phyloP scores from a whole-genome alignment of 2,113 vertebrate species.

The Struthio camelus region DNA sequence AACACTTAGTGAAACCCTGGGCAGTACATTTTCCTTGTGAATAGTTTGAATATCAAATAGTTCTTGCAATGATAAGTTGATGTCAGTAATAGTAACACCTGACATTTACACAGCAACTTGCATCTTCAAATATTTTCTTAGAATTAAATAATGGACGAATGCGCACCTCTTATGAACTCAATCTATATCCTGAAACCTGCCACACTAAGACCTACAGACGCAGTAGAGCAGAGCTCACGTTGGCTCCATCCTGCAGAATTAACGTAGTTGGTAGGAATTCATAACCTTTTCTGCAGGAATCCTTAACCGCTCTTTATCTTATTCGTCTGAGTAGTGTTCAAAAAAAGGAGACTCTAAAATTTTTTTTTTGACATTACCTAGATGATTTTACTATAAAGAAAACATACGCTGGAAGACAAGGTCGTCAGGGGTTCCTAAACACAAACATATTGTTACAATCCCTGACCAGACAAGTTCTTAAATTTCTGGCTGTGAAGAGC shows the following conservation, averaged over 20 bases:
- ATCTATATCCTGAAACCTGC: not conserved
- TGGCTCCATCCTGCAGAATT: not conserved
- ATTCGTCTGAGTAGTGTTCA: not conserved
- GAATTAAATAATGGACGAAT: not conserved
- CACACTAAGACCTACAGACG: not conserved
- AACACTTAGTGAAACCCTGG: not conserved
- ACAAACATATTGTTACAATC: not conserved
- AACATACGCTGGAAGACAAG: not conserved
- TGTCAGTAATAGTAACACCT: constrained; percentile 4
- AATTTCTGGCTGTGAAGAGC: not conserved
- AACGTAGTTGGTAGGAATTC: not conserved
- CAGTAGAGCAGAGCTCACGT: not conserved
- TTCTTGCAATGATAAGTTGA: not conserved
- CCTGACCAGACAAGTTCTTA: not conserved
- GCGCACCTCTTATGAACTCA: not conserved
- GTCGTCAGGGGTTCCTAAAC: not conserved
- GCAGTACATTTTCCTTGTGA: constrained; percentile 7
- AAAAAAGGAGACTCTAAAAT: not conserved
- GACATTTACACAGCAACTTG: constrained; percentile 14
- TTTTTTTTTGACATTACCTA: not conserved
- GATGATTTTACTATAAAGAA: not conserved
- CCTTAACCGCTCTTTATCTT: not conserved
- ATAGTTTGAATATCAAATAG: constrained; percentile 30
- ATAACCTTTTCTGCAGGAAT: not conserved
- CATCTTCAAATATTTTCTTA: constrained; percentile 4